phyloP scores from a whole-genome alignment of 2,888 invertebrate genomes.

The Erebia ligea region DNA sequence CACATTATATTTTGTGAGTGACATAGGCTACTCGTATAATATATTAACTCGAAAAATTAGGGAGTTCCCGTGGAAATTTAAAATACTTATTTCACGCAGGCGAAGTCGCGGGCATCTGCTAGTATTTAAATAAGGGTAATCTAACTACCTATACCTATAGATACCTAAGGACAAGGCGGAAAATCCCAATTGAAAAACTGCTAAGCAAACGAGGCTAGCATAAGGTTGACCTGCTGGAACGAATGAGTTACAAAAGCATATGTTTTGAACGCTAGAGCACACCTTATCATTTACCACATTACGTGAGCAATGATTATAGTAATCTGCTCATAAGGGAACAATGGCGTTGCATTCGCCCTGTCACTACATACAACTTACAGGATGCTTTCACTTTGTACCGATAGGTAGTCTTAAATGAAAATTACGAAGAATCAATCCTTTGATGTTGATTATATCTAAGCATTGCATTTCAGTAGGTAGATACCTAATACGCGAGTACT shows the following conservation, averaged over 20 bases:
- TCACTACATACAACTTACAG: slow-evolving; percentile 69
- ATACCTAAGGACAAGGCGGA: background rate
- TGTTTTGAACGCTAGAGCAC: slow-evolving; percentile 77
- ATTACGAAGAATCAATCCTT: no score
- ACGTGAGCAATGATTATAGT: slow-evolving; percentile 81
- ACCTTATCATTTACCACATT: slow-evolving; percentile 83
- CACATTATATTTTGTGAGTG: no score
- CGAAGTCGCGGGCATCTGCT: no score
- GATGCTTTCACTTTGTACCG: slow-evolving; percentile 46
- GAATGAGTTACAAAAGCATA: slow-evolving; percentile 79
- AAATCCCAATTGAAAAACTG: slow-evolving; percentile 32
- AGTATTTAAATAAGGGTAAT: background rate
- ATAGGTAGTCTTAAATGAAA: background rate
- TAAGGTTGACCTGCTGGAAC: slow-evolving; percentile 64
- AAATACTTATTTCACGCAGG: no score
- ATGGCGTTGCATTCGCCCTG: slow-evolving; percentile 67
- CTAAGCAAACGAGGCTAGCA: slow-evolving; percentile 42
- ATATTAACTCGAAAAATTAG: no score
- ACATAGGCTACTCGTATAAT: no score
- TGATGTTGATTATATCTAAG: no score
- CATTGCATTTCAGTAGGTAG: no score
- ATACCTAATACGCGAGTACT: no score
- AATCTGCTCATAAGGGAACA: slow-evolving; percentile 79
- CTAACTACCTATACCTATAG: background rate
- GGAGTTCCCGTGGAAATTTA: no score